Evolutionary conservation across 2,888 invertebrate genomes (phyloP).

Genomic region (Microctonus aethiopoides): DNA sequence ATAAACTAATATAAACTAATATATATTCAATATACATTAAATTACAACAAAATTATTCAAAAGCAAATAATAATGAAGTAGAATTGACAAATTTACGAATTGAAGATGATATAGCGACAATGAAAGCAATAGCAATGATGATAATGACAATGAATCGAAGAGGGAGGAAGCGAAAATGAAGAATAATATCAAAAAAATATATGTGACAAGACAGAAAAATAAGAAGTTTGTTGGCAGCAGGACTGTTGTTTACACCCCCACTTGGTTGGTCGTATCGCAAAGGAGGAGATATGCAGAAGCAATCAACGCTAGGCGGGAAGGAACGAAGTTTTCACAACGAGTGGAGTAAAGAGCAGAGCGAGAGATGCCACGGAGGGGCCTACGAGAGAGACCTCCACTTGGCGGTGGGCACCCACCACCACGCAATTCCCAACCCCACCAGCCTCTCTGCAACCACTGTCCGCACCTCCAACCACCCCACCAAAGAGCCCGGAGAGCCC

Average conservation of each 20-base stretch:
- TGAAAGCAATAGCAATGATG: too few relatives aligned
- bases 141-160: too few relatives aligned
- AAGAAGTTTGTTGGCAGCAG: slow-evolving; percentile 40
- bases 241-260: slow-evolving; percentile 65
- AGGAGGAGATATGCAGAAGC: slow-evolving; percentile 29
- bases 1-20: too few relatives aligned
- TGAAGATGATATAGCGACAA: too few relatives aligned
- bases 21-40: too few relatives aligned
- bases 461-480: slow-evolving; percentile 67
- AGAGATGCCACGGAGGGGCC: slow-evolving; percentile 65
- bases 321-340: background rate
- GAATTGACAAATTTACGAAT: too few relatives aligned
- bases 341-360: slow-evolving; percentile 30
- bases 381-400: slow-evolving; percentile 52
- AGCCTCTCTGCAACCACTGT: slow-evolving; percentile 66
- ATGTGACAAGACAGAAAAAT: too few relatives aligned
- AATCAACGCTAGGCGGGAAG: slow-evolving; percentile 12
- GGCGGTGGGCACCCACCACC: slow-evolving; percentile 64
- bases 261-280: slow-evolving; percentile 47
- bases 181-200: too few relatives aligned
- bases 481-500: slow-evolving; percentile 60
- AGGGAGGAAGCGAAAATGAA: too few relatives aligned
- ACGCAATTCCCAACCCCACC: slow-evolving; percentile 68
- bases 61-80: too few relatives aligned
- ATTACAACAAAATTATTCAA: too few relatives aligned